phyloP scores from a whole-genome alignment of 2,888 invertebrate genomes.

The Harpagoxenus sublaevis region DNA sequence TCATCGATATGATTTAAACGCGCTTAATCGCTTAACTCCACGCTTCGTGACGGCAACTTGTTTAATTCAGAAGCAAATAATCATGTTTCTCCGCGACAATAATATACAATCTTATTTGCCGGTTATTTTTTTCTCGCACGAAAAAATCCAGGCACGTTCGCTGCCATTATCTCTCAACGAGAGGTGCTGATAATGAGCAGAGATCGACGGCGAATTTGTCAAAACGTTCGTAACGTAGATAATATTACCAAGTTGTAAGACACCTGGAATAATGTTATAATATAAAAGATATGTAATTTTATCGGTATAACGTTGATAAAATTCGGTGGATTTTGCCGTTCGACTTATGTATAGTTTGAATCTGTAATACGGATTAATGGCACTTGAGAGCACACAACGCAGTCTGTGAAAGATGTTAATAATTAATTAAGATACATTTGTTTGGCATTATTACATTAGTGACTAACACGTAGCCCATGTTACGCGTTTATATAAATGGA shows the following conservation, averaged over 20 bases:
- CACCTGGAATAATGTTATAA: background rate
- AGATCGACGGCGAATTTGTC: background rate
- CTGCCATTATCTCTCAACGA: constrained; percentile 21
- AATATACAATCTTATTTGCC: constrained; percentile 30
- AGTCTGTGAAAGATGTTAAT: constrained; percentile 13
- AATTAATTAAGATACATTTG: constrained; percentile 54
- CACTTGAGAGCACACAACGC: constrained; percentile 10
- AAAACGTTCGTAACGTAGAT: background rate
- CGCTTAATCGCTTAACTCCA: background rate
- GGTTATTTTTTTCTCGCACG: constrained; percentile 4
- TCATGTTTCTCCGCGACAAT: constrained; percentile 27
- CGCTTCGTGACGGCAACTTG: constrained; percentile 10
- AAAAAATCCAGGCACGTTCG: background rate
- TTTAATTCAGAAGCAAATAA: constrained; percentile 43
- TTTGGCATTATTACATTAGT: constrained; percentile 28
- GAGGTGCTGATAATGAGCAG: background rate
- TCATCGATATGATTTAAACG: constrained; percentile 34
- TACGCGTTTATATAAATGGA: background rate
- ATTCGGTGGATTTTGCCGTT: background rate
- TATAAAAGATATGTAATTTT: background rate
- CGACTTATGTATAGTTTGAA: background rate
- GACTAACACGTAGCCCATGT: background rate
- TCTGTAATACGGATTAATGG: constrained; percentile 24
- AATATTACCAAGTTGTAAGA: background rate
- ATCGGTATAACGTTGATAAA: background rate